phyloP scores from a whole-genome alignment of 1,140 invertebrate genomes.

The Condylostylus longicornis region DNA sequence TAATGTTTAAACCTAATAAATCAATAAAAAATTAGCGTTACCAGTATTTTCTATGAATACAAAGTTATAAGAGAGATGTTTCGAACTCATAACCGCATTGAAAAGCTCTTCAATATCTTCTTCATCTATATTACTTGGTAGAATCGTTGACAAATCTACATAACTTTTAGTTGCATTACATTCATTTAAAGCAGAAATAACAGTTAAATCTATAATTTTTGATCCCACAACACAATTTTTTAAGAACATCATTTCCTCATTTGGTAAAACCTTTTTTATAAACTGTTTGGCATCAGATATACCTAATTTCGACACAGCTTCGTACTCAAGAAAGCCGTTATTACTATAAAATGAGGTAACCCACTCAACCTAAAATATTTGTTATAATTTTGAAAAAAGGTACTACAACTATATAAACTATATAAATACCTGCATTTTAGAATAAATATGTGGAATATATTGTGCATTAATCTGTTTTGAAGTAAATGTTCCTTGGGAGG shows the following conservation, averaged over 20 bases:
- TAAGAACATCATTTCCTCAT: constrained; percentile 56
- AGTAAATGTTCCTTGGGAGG: constrained; percentile 61
- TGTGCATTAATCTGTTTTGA: constrained; percentile 61
- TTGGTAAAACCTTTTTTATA: constrained; percentile 60
- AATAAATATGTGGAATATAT: constrained; percentile 81
- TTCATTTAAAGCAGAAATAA: constrained; percentile 63
- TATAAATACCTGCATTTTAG: constrained; percentile 44
- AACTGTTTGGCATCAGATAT: constrained; percentile 73
- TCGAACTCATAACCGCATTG: constrained; percentile 43
- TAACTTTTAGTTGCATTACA: constrained; percentile 55
- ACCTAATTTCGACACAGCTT: constrained; percentile 70
- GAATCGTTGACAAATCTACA: constrained; percentile 59
- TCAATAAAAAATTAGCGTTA: constrained; percentile 15
- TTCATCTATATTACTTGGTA: constrained; percentile 65
- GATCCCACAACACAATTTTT: constrained; percentile 61
- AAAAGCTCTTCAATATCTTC: constrained; percentile 61
- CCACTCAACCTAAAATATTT: constrained; percentile 71
- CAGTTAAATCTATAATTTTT: constrained; percentile 23
- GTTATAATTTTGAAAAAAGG: constrained; percentile 2
- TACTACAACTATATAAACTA: neutral
- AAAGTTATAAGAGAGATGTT: constrained; percentile 30
- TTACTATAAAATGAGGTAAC: constrained; percentile 83
- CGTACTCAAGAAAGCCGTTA: constrained; percentile 91
- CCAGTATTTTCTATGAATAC: constrained; percentile 39
- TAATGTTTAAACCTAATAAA: neutral